These are phyloP conservation scores for Glaucopsyche alexis DNA, from an alignment of 2,888 invertebrate species.

Conservation along the genomic window DNA sequence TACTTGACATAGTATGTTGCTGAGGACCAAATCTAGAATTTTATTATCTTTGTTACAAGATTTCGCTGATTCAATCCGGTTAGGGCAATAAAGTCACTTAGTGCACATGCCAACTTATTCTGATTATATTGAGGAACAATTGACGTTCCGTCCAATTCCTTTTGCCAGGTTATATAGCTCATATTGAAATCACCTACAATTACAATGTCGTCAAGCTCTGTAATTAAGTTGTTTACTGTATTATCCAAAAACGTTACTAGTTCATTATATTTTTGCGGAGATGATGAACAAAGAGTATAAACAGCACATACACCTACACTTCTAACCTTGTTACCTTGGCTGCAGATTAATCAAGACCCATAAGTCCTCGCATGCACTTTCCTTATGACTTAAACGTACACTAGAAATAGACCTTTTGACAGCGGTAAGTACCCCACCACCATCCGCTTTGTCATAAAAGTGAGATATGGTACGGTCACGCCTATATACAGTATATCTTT, in stretches of 20 bases:
- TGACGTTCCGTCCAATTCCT: background rate
- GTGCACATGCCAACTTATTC: background rate
- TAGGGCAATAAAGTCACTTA: background rate
- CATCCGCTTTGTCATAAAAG: constrained; percentile 14
- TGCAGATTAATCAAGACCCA: background rate
- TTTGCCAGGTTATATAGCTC: background rate
- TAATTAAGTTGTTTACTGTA: background rate
- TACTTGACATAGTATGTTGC: background rate
- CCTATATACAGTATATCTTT: constrained; percentile 23
- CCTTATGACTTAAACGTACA: background rate
- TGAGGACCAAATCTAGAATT: constrained; percentile 1
- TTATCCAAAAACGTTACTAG: background rate
- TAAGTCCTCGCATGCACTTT: constrained; percentile 21
- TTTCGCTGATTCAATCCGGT: constrained; percentile 4
- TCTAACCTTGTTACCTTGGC: background rate
- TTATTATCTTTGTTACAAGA: background rate
- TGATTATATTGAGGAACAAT: background rate
- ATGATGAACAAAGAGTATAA: background rate
- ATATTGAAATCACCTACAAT: constrained; percentile 19
- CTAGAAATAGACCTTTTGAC: background rate
- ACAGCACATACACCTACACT: constrained; percentile 8
- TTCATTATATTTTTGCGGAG: background rate
- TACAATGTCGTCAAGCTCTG: background rate
- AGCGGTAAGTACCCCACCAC: constrained; percentile 19
- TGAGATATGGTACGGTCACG: constrained; percentile 21